These are phyloP conservation scores for Drosophila mauritiana DNA, from an alignment of 1,140 invertebrate species.

Conservation along the genomic window DNA sequence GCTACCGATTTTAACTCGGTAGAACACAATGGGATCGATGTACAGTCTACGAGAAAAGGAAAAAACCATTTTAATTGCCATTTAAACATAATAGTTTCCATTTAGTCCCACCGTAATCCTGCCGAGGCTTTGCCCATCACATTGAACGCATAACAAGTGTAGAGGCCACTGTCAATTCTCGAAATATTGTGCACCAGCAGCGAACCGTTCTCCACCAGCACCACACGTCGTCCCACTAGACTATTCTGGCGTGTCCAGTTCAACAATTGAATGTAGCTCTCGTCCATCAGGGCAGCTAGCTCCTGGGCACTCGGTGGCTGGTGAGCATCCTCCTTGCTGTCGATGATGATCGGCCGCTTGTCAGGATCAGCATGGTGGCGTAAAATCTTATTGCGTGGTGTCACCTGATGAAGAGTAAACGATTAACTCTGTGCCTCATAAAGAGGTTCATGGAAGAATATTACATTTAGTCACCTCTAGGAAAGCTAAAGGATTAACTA, in stretches of 20 bases:
- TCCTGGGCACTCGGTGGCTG: constrained; percentile 62
- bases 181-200: constrained; percentile 88
- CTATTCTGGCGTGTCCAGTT: constrained; percentile 64
- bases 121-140: constrained; percentile 91
- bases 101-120: constrained; percentile 85
- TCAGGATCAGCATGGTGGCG: constrained; percentile 89
- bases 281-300: constrained; percentile 66
- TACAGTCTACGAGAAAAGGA: constrained; percentile 86
- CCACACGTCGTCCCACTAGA: constrained; percentile 77
- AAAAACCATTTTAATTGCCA: background rate
- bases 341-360: constrained; percentile 76
- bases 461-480: no score
- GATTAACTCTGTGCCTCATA: background rate
- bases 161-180: constrained; percentile 93
- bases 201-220: constrained; percentile 88
- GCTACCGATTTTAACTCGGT: constrained; percentile 92
- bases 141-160: constrained; percentile 94
- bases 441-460: no score
- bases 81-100: background rate
- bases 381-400: constrained; percentile 87
- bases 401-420: constrained; percentile 77
- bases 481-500: no score
- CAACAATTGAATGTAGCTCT: constrained; percentile 50
- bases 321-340: constrained; percentile 60
- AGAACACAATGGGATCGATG: constrained; percentile 92